phyloP scores from a whole-genome alignment of 2,113 vertebrate genomes.

The Scytalopus superciliaris region DNA sequence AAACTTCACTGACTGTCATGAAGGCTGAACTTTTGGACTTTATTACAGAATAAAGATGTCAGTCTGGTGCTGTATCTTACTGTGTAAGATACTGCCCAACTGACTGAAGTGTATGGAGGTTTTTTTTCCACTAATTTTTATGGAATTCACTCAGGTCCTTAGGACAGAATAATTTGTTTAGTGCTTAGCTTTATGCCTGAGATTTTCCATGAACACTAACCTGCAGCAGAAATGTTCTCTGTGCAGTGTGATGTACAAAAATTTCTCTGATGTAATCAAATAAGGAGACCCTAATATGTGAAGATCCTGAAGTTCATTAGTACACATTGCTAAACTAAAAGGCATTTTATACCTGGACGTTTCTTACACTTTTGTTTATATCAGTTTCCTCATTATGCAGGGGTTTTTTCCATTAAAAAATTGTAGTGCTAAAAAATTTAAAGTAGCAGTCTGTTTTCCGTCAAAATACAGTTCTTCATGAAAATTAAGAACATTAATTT shows the following conservation, averaged over 20 bases:
- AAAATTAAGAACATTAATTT: not conserved
- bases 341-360: not conserved
- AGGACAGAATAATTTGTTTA: not conserved
- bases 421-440: not conserved
- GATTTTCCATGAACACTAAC: not conserved
- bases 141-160: not conserved
- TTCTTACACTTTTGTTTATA: not conserved
- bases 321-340: not conserved
- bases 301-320: not conserved
- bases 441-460: not conserved
- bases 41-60: not conserved
- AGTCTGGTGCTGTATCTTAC: not conserved
- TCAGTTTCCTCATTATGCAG: not conserved
- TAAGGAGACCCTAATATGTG: not conserved
- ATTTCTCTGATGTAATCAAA: not conserved
- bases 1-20: not conserved
- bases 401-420: not conserved
- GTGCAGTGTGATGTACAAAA: not conserved
- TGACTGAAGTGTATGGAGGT: not conserved
- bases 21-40: not conserved
- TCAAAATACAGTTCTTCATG: not conserved
- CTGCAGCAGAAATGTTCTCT: not conserved
- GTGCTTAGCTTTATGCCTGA: not conserved
- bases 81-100: not conserved
- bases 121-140: not conserved